A percentile compares a stretch with the other conserved stretches of the same genome.
Evolutionary conservation across 2,113 vertebrate species (phyloP).

Genomic region (Petrocephalus zakoni): DNA sequence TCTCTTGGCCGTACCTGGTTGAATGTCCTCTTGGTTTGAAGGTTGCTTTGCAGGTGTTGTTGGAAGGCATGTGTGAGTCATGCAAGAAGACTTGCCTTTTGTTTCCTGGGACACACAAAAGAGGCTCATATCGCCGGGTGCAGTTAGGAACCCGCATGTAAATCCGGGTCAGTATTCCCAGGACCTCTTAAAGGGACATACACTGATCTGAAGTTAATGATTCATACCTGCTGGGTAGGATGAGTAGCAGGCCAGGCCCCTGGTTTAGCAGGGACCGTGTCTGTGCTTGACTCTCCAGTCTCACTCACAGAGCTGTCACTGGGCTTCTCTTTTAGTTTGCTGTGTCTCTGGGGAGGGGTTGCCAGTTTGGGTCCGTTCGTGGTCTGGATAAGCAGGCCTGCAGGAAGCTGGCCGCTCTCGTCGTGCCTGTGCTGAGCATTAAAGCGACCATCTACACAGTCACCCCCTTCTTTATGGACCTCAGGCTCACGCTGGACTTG

Average conservation of each 20-base stretch:
- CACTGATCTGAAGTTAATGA: not conserved
- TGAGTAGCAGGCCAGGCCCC: not conserved
- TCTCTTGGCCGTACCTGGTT: not conserved
- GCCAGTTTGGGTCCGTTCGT: conserved; percentile 63
- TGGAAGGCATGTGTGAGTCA: conserved; percentile 34
- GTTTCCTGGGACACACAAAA: conserved; percentile 88
- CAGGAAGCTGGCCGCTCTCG: conserved; percentile 34
- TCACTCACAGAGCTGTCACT: conserved; percentile 48
- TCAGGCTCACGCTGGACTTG: conserved; percentile 58
- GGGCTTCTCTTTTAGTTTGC: conserved; percentile 61
- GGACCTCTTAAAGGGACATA: conserved; percentile 24
- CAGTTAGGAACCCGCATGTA: not conserved
- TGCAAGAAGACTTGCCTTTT: conserved; percentile 51
- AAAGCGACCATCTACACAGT: conserved; percentile 40
- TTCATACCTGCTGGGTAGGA: not conserved
- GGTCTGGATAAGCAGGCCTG: conserved; percentile 50
- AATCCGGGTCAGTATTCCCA: not conserved
- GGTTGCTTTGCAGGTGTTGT: conserved; percentile 26
- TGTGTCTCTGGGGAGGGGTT: conserved; percentile 62
- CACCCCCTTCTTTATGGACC: conserved; percentile 35
- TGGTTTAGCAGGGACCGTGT: not conserved
- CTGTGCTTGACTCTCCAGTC: conserved; percentile 37
- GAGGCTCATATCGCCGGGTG: conserved; percentile 45
- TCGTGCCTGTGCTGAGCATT: conserved; percentile 53
- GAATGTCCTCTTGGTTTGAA: not conserved